A percentile compares a stretch with the other conserved stretches of the same genome.
These are phyloP conservation scores for Cryptotermes secundus DNA, from an alignment of 1,140 invertebrate species.

Conservation along the genomic window DNA sequence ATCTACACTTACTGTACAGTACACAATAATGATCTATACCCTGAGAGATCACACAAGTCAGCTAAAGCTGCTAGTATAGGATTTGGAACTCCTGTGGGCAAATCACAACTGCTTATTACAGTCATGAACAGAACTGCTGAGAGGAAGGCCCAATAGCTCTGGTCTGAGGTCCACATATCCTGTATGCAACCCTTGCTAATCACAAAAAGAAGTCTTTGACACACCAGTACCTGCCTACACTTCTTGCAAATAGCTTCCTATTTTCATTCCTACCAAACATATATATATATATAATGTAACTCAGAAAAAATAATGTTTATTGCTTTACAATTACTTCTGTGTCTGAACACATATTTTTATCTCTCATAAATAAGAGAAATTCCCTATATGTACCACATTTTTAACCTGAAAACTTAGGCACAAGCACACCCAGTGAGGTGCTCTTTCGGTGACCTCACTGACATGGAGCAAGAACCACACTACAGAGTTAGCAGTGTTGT, in stretches of 20 bases:
- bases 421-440: background rate
- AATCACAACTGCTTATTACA: no score
- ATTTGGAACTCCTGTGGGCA: background rate
- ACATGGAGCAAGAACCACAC: background rate
- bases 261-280: background rate
- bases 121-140: no score
- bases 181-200: background rate
- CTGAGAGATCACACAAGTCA: constrained; percentile 2
- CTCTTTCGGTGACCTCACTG: background rate
- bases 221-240: background rate
- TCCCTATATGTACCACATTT: background rate
- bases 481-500: background rate
- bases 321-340: background rate
- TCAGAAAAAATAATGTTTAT: background rate
- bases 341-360: background rate
- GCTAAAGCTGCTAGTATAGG: background rate
- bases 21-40: background rate
- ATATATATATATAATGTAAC: background rate
- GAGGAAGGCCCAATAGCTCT: no score
- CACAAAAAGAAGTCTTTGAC: no score
- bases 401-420: background rate
- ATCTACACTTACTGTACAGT: background rate
- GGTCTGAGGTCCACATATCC: background rate
- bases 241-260: background rate
- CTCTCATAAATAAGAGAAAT: background rate